Evolutionary conservation across 2,113 vertebrate species (phyloP).

Genomic region (Naja naja): DNA sequence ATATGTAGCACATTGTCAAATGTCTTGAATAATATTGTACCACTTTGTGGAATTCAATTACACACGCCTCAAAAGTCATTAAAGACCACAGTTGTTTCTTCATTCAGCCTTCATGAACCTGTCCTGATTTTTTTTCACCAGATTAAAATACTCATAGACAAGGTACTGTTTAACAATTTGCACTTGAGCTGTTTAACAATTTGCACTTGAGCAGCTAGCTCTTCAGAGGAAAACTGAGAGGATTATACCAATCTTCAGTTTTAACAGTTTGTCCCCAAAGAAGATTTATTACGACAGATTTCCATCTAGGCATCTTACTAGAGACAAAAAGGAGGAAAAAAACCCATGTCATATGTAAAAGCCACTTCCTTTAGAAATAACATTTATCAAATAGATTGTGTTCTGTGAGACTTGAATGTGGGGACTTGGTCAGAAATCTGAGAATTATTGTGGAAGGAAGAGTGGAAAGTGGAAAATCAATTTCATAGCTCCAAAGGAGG

Average conservation of each 20-base stretch:
- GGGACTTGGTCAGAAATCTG: background rate
- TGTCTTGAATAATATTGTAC: conserved; percentile 42
- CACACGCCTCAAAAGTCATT: conserved; percentile 18
- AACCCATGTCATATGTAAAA: background rate
- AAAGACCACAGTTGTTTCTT: conserved; percentile 27
- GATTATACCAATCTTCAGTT: accelerated
- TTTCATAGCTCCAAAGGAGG: background rate
- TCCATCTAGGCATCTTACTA: background rate
- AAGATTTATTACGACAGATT: background rate
- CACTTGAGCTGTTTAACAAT: conserved; percentile 19
- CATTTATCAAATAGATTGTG: background rate
- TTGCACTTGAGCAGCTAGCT: background rate
- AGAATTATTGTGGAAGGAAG: background rate
- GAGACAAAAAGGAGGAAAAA: background rate
- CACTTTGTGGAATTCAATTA: conserved; percentile 45
- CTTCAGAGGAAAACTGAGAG: background rate
- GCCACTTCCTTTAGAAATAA: background rate
- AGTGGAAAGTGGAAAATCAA: background rate
- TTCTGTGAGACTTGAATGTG: background rate
- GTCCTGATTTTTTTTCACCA: conserved; percentile 48
- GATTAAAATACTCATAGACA: conserved; percentile 31
- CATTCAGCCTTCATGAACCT: conserved; percentile 9
- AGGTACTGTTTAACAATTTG: conserved; percentile 15
- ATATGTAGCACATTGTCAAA: conserved; percentile 54
- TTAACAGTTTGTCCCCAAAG: background rate